These are phyloP conservation scores for Catharus minimus DNA, from an alignment of 2,113 vertebrate genomes.

Conservation along the genomic window DNA sequence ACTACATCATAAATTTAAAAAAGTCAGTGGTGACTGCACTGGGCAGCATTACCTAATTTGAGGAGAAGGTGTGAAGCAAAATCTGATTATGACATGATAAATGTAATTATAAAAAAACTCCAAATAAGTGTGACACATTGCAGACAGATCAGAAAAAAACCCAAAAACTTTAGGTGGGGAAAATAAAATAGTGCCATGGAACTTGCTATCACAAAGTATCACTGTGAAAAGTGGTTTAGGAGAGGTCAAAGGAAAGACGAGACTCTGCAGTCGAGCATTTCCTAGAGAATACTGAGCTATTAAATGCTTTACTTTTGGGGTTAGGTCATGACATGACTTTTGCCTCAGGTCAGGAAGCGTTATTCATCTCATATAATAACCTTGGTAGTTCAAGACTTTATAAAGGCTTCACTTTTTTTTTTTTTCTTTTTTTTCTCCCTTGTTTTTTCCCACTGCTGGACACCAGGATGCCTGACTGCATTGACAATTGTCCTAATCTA, in stretches of 20 bases:
- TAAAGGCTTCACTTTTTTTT: background rate
- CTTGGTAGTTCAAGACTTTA: background rate
- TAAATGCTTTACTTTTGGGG: background rate
- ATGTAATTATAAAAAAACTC: background rate
- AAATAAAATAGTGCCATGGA: background rate
- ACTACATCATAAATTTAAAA: background rate
- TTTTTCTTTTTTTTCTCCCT: background rate
- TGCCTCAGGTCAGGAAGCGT: background rate
- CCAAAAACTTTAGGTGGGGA: background rate
- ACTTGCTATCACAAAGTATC: background rate
- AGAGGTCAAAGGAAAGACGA: background rate
- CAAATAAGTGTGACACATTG: background rate
- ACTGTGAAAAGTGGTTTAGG: background rate
- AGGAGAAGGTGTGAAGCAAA: background rate
- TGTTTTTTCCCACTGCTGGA: background rate
- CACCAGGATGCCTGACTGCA: background rate
- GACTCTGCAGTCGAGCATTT: background rate
- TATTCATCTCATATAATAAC: background rate
- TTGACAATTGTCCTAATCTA: background rate
- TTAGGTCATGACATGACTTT: background rate
- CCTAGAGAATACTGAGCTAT: background rate
- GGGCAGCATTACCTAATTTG: background rate
- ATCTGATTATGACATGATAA: background rate
- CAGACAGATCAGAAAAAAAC: background rate
- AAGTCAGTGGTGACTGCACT: background rate